A percentile compares a stretch with the other conserved stretches of the same genome.
Evolutionary conservation across 2,797 vertebrate genomes (phyloP).

Genomic region (Takifugu rubripes): DNA sequence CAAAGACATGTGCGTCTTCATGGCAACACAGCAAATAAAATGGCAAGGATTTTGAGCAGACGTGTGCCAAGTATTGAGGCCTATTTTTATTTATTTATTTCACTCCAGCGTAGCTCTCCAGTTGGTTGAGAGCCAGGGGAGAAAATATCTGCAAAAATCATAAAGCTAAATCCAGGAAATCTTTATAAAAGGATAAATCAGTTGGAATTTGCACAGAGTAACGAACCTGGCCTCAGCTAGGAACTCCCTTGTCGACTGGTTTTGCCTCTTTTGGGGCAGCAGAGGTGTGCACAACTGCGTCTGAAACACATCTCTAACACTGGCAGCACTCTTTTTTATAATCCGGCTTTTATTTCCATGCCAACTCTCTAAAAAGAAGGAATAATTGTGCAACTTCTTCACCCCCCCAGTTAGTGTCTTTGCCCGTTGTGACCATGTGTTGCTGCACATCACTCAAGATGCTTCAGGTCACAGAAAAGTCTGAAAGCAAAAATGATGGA

Average conservation of each 20-base stretch:
- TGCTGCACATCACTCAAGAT: not conserved
- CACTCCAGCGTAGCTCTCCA: conserved; percentile 39
- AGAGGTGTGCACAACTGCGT: not conserved
- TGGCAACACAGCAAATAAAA: conserved; percentile 46
- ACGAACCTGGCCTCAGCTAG: conserved; percentile 29
- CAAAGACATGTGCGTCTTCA: conserved; percentile 49
- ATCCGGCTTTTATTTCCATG: conserved; percentile 20
- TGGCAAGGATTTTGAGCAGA: conserved; percentile 45
- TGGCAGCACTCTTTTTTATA: conserved; percentile 13
- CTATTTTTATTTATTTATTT: conserved; percentile 58
- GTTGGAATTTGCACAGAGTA: conserved; percentile 45
- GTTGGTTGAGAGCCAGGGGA: conserved; percentile 45
- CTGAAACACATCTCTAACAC: conserved; percentile 12
- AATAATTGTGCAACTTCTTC: too few species aligned
- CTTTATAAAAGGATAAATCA: conserved; percentile 52
- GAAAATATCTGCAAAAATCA: conserved; percentile 45
- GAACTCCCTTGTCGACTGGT: conserved; percentile 21
- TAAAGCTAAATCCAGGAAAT: conserved; percentile 44
- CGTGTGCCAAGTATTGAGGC: conserved; percentile 44
- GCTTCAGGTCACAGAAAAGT: conserved; percentile 37
- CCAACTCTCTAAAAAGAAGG: too few species aligned
- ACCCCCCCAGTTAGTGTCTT: not conserved
- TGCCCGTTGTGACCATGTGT: conserved; percentile 1
- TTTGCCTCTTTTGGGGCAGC: not conserved
- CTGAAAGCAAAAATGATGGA: conserved; percentile 30